Evolutionary conservation across 2,888 invertebrate species (phyloP).

Genomic region (Himalopsyche anomala): DNA sequence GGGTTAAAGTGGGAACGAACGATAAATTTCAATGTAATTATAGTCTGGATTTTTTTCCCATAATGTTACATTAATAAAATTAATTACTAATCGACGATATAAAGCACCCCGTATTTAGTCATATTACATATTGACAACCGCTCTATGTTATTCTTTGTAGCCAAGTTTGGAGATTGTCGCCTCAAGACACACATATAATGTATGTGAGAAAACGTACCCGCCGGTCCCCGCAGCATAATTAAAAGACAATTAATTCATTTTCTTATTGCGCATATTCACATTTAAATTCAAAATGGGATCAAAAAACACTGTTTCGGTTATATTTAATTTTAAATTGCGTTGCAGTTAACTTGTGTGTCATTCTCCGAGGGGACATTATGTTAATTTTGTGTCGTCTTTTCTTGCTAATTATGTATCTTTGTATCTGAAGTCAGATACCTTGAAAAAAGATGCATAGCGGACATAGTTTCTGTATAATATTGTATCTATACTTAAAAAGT

Average conservation of each 20-base stretch:
- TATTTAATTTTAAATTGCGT: background rate
- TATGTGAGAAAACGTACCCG: slow-evolving; percentile 56
- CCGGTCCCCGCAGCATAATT: slow-evolving; percentile 48
- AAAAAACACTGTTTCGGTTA: background rate
- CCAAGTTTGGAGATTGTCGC: slow-evolving; percentile 50
- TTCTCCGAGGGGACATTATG: slow-evolving; percentile 8
- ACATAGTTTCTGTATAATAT: background rate
- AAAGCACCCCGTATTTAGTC: too few species aligned
- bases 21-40: too few species aligned
- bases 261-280: slow-evolving; percentile 35
- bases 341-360: background rate
- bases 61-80: too few species aligned
- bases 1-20: too few species aligned
- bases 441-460: background rate
- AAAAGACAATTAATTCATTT: slow-evolving; percentile 57
- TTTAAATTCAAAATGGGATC: background rate
- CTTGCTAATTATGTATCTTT: background rate
- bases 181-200: slow-evolving; percentile 48
- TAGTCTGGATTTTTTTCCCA: too few species aligned
- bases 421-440: background rate
- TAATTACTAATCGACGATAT: too few species aligned
- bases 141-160: background rate
- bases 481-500: too few species aligned
- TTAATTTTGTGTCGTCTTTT: background rate
- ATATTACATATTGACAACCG: background rate